A percentile compares a stretch with the other conserved stretches of the same genome.
Evolutionary conservation across 2,113 vertebrate species (phyloP).

Genomic region (Solea senegalensis): DNA sequence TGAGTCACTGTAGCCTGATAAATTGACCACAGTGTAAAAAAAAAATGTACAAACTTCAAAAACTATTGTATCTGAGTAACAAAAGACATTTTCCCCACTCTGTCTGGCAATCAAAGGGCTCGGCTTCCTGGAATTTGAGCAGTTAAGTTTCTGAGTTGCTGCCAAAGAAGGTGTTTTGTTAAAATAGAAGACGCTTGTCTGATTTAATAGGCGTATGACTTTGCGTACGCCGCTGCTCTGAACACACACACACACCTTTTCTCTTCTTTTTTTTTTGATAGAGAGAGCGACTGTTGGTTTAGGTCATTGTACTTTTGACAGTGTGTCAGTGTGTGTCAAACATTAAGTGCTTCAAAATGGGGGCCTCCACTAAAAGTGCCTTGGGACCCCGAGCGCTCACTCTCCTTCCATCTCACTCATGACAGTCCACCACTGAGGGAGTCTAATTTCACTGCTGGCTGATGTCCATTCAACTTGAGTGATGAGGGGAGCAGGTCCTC

Average conservation of each 20-base stretch:
- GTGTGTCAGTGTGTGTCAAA: conserved; percentile 72
- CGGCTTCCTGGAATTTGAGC: conserved; percentile 49
- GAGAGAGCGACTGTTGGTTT: conserved; percentile 62
- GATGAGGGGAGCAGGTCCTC: conserved; percentile 68
- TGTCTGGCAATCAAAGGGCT: conserved; percentile 45
- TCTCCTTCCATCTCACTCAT: conserved; percentile 61
- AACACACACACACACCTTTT: conserved; percentile 19
- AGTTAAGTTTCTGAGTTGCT: conserved; percentile 30
- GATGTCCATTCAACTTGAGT: conserved; percentile 74
- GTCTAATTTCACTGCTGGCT: conserved; percentile 81
- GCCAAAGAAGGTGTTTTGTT: conserved; percentile 55
- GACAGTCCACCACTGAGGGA: conserved; percentile 71
- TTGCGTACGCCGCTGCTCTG: conserved; percentile 13
- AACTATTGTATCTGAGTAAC: conserved; percentile 9
- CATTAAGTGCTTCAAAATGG: conserved; percentile 71
- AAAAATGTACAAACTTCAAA: not conserved
- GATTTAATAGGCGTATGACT: conserved; percentile 56
- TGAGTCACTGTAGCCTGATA: too few species aligned
- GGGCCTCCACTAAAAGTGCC: conserved; percentile 62
- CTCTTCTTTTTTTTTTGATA: conserved; percentile 37
- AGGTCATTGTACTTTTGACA: conserved; percentile 76
- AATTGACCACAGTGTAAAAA: too few species aligned
- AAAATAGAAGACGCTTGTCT: conserved; percentile 40
- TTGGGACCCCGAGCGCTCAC: conserved; percentile 71
- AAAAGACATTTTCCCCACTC: conserved; percentile 23